Conservation (phyloP, 2,113 vertebrate species). For the Cranoglanis bouderius region DNA sequence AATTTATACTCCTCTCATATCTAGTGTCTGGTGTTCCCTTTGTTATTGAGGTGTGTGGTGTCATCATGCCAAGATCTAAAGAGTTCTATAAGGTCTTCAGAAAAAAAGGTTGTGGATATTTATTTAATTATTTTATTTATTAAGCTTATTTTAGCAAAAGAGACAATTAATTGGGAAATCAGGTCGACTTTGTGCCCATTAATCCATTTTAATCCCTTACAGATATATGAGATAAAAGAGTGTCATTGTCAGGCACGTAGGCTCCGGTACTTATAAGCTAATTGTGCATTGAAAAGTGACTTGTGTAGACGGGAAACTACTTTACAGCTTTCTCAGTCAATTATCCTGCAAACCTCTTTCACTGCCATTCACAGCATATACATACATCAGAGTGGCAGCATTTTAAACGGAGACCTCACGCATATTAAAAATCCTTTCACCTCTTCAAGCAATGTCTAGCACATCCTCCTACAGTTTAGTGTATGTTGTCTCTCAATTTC, state of each 20-base stretch:
- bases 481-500: not conserved
- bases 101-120: too few species aligned
- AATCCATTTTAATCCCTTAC: not conserved
- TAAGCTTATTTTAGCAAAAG: not conserved
- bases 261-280: not conserved
- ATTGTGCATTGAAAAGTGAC: not conserved
- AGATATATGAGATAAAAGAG: not conserved
- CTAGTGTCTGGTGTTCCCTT: too few species aligned
- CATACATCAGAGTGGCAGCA: not conserved
- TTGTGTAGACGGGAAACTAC: not conserved
- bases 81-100: too few species aligned
- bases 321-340: not conserved
- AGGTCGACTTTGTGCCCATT: not conserved
- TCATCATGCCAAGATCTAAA: too few species aligned
- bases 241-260: not conserved
- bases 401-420: not conserved
- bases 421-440: not conserved
- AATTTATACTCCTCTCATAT: too few species aligned
- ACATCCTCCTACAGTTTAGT: not conserved
- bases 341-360: not conserved
- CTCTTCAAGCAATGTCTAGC: not conserved
- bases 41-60: too few species aligned
- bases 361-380: not conserved
- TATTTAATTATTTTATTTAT: too few species aligned
- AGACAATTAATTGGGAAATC: not conserved